phyloP scores from a whole-genome alignment of 2,113 vertebrate genomes.

The Setophaga kirtlandii region DNA sequence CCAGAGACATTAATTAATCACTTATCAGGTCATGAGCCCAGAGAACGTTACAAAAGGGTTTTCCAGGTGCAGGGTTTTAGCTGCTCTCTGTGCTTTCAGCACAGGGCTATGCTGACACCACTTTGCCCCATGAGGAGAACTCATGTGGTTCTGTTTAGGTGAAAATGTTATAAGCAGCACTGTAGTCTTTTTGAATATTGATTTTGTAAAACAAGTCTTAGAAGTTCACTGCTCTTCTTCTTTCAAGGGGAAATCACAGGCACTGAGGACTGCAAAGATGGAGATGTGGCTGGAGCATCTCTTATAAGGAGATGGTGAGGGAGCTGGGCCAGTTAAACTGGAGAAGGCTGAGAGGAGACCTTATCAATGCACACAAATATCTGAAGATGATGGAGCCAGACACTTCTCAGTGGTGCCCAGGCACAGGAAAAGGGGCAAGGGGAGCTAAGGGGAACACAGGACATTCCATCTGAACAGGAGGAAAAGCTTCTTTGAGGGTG shows the following conservation, averaged over 20 bases:
- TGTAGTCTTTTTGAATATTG: not conserved
- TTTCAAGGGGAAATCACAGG: conserved; percentile 37
- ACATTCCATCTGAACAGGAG: not conserved
- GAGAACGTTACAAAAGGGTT: not conserved
- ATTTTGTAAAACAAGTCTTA: not conserved
- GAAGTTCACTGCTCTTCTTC: conserved; percentile 1
- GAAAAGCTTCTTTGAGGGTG: not conserved
- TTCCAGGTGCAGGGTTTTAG: not conserved
- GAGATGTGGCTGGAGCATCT: not conserved
- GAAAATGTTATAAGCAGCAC: not conserved
- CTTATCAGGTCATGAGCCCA: not conserved
- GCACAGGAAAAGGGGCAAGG: not conserved
- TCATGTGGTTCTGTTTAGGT: not conserved
- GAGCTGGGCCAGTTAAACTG: not conserved
- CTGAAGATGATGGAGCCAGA: not conserved
- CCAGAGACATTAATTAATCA: conserved; percentile 15
- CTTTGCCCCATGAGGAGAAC: not conserved
- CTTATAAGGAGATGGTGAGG: not conserved
- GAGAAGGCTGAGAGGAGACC: not conserved
- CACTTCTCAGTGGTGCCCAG: not conserved
- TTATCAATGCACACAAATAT: not conserved
- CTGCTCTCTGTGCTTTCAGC: not conserved
- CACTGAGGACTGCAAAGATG: not conserved
- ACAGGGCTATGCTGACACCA: not conserved
- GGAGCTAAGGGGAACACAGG: not conserved